Evolutionary conservation across 2,888 invertebrate genomes (phyloP), one percentile per base, ranked within the genome.

Genomic region (Helobdella robusta): DNA sequence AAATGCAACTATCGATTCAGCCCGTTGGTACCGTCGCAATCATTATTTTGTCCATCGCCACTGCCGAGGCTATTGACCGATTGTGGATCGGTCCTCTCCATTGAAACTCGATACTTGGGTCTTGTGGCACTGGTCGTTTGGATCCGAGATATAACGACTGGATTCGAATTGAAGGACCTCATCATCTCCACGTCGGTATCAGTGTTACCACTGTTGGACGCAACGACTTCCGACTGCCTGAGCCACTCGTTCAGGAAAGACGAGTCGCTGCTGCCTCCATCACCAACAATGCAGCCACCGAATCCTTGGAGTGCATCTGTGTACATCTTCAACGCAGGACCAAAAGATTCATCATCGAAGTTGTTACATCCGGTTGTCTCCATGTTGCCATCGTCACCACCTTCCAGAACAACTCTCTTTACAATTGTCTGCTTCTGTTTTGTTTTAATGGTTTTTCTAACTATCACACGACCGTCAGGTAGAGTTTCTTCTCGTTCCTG

Each of bases 331-430:
- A 62, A 20, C 2, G 50, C 23, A 30, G 48, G 46, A 4, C 30
- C 50, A 28, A 54, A 30, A 25, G 54, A n/a, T n/a, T 62, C 62
- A 20, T 62, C 62, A 20, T 30, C 48, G n/a, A 46, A 32, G n/a
- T 44, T n/a, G 20, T 34, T 36, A n/a, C n/a, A 25, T 32, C 30
- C 44, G 28, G 30, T 34, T 5, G 44, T 46, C 11, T 58, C 58
- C 3, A 59, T 60, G 23, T 34, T 25, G 23, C 48, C 36, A 15
- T 64, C 66, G 6, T 54, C 64, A 34, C 34, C 63, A 1, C 61
- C 65, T 30, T 69, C 69, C 62, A 69, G 59, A 8, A 69, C 67
- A 18, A 69, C 58, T n/a, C 69, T 40, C 54, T 69, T 69, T 6
- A 68, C 68, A 20, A 66, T 67, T 11, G 66, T 69, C 66, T 69